These are phyloP conservation scores for Enteromius radiatus DNA, from an alignment of 2,797 vertebrate species.

Conservation along the genomic window DNA sequence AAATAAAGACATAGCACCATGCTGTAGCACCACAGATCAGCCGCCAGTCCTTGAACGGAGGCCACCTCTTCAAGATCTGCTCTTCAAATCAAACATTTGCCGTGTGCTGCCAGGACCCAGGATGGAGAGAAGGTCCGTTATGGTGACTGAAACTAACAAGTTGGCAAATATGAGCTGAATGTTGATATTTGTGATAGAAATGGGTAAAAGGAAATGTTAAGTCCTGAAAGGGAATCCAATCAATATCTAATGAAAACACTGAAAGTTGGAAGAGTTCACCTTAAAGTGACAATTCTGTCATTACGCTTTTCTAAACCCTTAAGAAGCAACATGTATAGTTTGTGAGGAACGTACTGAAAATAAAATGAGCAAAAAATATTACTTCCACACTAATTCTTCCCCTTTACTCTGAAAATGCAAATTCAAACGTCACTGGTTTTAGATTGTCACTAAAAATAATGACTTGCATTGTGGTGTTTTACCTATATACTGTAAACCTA, in stretches of 20 bases:
- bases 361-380: not conserved
- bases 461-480: not conserved
- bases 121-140: not conserved
- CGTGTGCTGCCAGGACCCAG: not conserved
- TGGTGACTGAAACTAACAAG: not conserved
- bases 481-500: not conserved
- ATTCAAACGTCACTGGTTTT: not conserved
- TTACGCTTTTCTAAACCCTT: conserved; percentile 1
- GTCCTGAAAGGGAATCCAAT: not conserved
- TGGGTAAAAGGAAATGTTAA: not conserved
- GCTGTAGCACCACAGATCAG: conserved; percentile 72
- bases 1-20: conserved; percentile 77
- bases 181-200: not conserved
- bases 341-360: not conserved
- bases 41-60: conserved; percentile 51
- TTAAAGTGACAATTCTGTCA: not conserved
- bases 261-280: not conserved
- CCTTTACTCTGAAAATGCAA: not conserved
- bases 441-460: not conserved
- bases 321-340: not conserved
- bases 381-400: not conserved
- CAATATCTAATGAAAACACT: not conserved
- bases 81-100: conserved; percentile 3
- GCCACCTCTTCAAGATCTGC: conserved; percentile 29
- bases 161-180: conserved; percentile 3